Percentiles rank a stretch among this genome's conserved stretches.
These are phyloP conservation scores for Asarcornis scutulata DNA, from an alignment of 2,113 vertebrate species.

Conservation along the genomic window DNA sequence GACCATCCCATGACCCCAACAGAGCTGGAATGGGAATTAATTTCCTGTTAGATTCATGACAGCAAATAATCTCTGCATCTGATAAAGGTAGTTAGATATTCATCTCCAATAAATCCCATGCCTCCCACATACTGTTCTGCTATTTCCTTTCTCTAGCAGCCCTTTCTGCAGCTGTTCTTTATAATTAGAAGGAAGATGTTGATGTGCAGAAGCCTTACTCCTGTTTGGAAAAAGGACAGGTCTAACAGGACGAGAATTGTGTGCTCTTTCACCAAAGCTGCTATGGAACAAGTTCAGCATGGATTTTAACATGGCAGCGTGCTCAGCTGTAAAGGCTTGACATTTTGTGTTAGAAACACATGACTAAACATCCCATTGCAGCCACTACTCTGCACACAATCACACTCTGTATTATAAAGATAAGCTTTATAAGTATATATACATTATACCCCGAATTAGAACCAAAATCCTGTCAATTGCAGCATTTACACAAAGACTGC, in stretches of 20 bases:
- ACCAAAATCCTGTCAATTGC: not conserved
- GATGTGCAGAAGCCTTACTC: not conserved
- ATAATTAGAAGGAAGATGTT: fast-evolving
- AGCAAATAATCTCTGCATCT: not conserved
- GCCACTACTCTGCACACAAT: not conserved
- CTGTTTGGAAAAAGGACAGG: not conserved
- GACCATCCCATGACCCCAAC: not conserved
- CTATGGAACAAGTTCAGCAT: too few species aligned
- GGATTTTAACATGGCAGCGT: not conserved
- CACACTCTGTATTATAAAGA: not conserved
- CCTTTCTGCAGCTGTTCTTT: not conserved
- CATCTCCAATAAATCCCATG: not conserved
- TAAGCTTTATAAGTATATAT: not conserved
- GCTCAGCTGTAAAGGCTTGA: not conserved
- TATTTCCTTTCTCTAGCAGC: not conserved
- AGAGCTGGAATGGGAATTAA: not conserved
- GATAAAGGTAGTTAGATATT: not conserved
- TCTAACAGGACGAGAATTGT: not conserved
- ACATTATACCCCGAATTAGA: fast-evolving
- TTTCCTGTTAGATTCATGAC: not conserved
- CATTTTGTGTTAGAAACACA: not conserved
- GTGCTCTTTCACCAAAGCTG: not conserved
- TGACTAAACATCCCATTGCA: not conserved
- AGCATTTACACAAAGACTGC: not conserved
- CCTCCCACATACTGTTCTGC: constrained; percentile 8